Base-by-base conservation (phyloP, 2,113 vertebrate species). In the Dryoscopus gambensis region DNA sequence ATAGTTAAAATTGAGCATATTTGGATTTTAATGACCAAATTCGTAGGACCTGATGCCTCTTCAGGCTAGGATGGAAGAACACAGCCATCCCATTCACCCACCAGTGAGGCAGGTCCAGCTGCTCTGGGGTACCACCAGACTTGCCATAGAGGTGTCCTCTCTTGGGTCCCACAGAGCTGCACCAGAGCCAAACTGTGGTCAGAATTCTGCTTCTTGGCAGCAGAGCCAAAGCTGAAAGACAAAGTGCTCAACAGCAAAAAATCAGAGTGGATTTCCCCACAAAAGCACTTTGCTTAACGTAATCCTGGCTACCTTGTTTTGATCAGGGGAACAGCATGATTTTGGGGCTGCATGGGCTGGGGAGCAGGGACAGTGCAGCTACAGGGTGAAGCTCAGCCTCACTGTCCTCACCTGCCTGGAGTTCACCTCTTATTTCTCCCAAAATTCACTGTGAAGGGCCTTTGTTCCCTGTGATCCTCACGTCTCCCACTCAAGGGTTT, bases 281-380 rank as follows among this genome's bases (percentile, higher is more conserved):
- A 10, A 44, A 17, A 67, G 7, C 71, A 87, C 15, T 33, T 33
- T 59, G 25, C 22, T 74, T 67, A 47, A 28, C 4, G 2, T 46
- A 47, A 87, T 78, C 22, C 40, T 67, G 39, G 13, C 31, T 76
- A 28, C n/a, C 24, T 40, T 65, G 3, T 53, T 82, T 47, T 15
- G 24, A 37, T 17, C 16, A 44, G 63, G 22, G 35, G 33, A 8
- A 47, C 20, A 64, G 24, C 27, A 31, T 1, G 2, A 11, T 53
- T 40, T 22, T 13, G 11, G 57, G 15, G 23, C 49, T 79, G 11
- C 0, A 0, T 33, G 50, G 17, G 18, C 52, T 67, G 49, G 39
- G 15, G 33, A 3, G 10, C 11, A 23, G 42, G 52, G 25, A 40
- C 35, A 56, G 13, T 62, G 46, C 40, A 78, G 78, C 31, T 65